Conservation (phyloP, 2,888 invertebrate genomes). For the Calliopum simillimum region DNA sequence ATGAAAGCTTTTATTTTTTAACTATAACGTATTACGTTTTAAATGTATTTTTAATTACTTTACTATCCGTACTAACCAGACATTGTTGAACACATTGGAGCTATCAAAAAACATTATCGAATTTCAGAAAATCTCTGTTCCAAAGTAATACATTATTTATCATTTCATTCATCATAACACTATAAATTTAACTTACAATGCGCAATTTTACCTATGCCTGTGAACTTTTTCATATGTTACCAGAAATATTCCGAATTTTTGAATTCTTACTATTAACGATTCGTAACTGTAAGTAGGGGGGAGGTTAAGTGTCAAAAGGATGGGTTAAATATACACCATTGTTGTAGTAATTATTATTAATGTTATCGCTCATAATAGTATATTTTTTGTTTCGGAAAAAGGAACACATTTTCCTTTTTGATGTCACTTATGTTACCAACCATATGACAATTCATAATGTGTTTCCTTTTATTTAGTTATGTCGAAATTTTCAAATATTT, state of each 20-base stretch:
- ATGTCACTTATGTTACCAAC: constrained; percentile 22
- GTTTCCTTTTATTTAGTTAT: background rate
- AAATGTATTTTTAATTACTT: too few relatives aligned
- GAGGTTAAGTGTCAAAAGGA: constrained; percentile 31
- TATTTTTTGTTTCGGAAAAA: constrained; percentile 1
- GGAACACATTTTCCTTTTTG: background rate
- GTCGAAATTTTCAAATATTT: background rate
- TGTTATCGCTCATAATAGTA: background rate
- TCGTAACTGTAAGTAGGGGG: too few relatives aligned
- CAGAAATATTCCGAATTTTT: background rate
- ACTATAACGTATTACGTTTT: too few relatives aligned
- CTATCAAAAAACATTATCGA: too few relatives aligned
- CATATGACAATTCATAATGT: constrained; percentile 26
- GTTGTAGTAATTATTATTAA: background rate
- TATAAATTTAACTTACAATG: too few relatives aligned
- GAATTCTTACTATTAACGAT: background rate
- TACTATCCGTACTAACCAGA: too few relatives aligned
- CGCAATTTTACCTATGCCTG: constrained; percentile 3
- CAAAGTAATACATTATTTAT: too few relatives aligned
- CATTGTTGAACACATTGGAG: too few relatives aligned
- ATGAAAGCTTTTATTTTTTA: too few relatives aligned
- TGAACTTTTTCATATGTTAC: constrained; percentile 29
- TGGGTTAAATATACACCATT: constrained; percentile 20
- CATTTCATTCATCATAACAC: too few relatives aligned
- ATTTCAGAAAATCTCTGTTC: too few relatives aligned